phyloP scores from a whole-genome alignment of 2,113 vertebrate genomes.

The Siphamia tubifer region DNA sequence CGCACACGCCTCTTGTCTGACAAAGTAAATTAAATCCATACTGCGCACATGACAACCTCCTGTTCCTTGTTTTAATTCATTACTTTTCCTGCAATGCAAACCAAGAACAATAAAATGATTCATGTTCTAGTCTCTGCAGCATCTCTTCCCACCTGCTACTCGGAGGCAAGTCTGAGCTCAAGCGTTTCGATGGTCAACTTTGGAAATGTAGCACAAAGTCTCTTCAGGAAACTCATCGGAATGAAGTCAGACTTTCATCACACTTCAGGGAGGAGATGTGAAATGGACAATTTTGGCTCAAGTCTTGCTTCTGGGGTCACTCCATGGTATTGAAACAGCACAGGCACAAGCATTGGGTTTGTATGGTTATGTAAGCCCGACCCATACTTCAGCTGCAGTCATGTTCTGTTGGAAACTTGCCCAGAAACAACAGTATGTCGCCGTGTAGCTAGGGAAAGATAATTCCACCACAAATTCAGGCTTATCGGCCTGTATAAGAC shows the following conservation, averaged over 20 bases:
- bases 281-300: neutral
- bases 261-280: neutral
- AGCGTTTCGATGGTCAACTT: neutral
- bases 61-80: too few relatives aligned
- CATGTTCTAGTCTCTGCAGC: too few relatives aligned
- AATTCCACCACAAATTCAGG: constrained; percentile 33
- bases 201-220: neutral
- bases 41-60: too few relatives aligned
- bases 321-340: constrained; percentile 29
- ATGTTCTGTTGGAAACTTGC: constrained; percentile 48
- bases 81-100: too few relatives aligned
- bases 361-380: constrained; percentile 32
- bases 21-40: too few relatives aligned
- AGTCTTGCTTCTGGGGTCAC: neutral
- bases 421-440: constrained; percentile 45
- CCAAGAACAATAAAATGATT: too few relatives aligned
- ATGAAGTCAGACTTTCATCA: neutral
- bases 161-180: accelerated
- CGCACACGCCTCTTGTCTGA: too few relatives aligned
- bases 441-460: constrained; percentile 4
- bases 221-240: neutral
- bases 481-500: neutral
- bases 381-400: constrained; percentile 27
- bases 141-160: too few relatives aligned
- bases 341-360: constrained; percentile 36